Evolutionary conservation across 2,888 invertebrate species (phyloP), one percentile per base, ranked within the genome.

Genomic region (Zele albiditarsus): DNA sequence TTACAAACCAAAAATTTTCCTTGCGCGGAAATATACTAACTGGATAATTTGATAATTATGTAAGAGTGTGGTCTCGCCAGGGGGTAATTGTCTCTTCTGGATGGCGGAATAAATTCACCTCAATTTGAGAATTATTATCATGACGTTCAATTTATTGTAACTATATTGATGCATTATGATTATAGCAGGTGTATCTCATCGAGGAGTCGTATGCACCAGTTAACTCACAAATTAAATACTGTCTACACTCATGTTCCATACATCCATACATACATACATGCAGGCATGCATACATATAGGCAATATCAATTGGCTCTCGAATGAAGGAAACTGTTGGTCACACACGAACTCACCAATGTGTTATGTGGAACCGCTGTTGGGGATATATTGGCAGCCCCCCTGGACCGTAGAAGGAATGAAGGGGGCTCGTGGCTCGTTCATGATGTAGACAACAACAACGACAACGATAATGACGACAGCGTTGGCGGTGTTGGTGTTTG

Each of bases 361-460:
- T 53, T 4, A 46, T 53, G 27, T 27, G 1, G 49, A 68, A 25
- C 31, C 68, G 65, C 79, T 75, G 79, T 79, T 78, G 79, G 79
- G 76, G 78, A 80, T 79, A 67, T 67, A 60, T 23, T 58, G 62
- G 28, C 58, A 31, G 76, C 73, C 76, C 79, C 77, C 79, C 79
- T 79, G 79, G 79, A 79, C 58, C 75, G 79, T 72, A 76, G 57
- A 69, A 78, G 25, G 49, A 14, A 12, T 74, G 74, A 68, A 31
- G 68, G 68, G 68, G 68, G 16, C 60, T 8, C 16, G 62, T 62
- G n/a, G 38, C 5, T 25, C 46, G 42, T 66, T 27, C 23, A 42
- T 68, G 68, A 68, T 46, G 68, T 27, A 20, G 46, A 53, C 53
- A 20, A 53, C 27, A 49, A 53, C 31, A 68, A 33, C 25, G 25